Conservation (phyloP, 2,113 vertebrate genomes). For the Hippocampus abdominalis region DNA sequence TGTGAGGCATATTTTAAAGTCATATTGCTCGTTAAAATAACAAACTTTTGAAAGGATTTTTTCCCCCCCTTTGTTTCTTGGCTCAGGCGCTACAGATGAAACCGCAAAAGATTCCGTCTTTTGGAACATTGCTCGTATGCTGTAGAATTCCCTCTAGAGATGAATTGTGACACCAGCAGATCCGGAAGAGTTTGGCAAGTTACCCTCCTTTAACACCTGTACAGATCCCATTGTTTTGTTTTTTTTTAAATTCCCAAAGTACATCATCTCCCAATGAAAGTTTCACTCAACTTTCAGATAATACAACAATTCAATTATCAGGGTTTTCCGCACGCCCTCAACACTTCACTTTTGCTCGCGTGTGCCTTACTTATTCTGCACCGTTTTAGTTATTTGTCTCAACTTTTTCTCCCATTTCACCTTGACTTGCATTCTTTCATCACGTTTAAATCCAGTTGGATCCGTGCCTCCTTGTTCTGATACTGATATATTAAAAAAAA, state of each 20-base stretch:
- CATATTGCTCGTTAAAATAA: slow-evolving; percentile 31
- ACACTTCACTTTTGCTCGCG: slow-evolving; percentile 25
- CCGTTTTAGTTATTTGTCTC: slow-evolving; percentile 35
- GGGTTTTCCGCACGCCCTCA: slow-evolving; percentile 22
- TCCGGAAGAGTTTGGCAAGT: slow-evolving; percentile 16
- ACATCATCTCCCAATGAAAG: slow-evolving; percentile 3
- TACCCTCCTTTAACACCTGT: slow-evolving; percentile 11
- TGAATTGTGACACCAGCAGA: slow-evolving; percentile 8
- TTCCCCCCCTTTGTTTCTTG: slow-evolving; percentile 9
- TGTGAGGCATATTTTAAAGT: slow-evolving; percentile 16
- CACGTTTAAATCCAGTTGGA: slow-evolving; percentile 46
- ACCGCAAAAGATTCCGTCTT: slow-evolving; percentile 15
- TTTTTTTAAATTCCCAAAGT: slow-evolving; percentile 15
- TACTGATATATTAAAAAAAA: slow-evolving; percentile 53
- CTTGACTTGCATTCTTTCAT: slow-evolving; percentile 51
- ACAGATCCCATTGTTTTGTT: slow-evolving; percentile 17
- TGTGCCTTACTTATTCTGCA: slow-evolving; percentile 15
- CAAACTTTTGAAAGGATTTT: slow-evolving; percentile 16
- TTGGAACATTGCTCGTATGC: slow-evolving; percentile 11
- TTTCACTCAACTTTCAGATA: slow-evolving; percentile 2
- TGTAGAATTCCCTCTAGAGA: slow-evolving; percentile 13
- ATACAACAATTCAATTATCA: slow-evolving; percentile 27
- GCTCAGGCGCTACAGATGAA: slow-evolving; percentile 9
- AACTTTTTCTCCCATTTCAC: slow-evolving; percentile 35
- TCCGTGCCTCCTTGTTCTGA: slow-evolving; percentile 38